These are phyloP conservation scores for Heliocidaris tuberculata DNA, from an alignment of 35 echinoderm and acorn worm species.

Conservation along the genomic window DNA sequence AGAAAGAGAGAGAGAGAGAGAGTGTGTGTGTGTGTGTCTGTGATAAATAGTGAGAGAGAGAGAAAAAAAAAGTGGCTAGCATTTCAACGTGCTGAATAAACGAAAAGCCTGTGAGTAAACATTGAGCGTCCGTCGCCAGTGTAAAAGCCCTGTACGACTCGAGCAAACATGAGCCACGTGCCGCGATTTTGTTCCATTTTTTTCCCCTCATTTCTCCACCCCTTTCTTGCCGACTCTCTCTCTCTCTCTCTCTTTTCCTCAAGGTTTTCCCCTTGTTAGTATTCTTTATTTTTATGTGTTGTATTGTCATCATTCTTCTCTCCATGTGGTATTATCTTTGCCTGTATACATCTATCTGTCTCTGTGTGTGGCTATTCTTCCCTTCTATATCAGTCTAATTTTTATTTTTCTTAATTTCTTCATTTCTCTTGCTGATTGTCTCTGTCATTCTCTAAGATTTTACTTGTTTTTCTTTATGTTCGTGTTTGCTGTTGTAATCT, in stretches of 20 bases:
- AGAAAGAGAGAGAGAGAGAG: not conserved
- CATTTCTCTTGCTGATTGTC: not conserved
- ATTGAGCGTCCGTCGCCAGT: slow-evolving; percentile 24
- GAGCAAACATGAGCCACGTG: slow-evolving; percentile 24
- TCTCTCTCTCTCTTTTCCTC: not conserved
- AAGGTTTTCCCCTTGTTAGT: not conserved
- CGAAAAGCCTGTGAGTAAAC: slow-evolving; percentile 15
- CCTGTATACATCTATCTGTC: not conserved
- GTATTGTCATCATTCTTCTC: not conserved
- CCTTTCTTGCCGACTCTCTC: not conserved
- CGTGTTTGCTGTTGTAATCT: too few species aligned
- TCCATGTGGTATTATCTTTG: not conserved
- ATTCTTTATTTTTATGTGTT: not conserved
- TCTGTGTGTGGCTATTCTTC: not conserved
- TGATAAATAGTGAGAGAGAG: not conserved
- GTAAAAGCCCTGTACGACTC: not conserved
- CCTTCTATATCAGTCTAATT: not conserved
- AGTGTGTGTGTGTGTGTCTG: not conserved
- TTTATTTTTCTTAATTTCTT: not conserved
- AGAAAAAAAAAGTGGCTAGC: not conserved
- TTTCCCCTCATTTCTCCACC: not conserved
- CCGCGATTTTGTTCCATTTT: not conserved
- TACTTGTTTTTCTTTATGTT: too few species aligned
- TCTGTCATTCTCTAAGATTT: too few species aligned
- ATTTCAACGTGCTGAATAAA: slow-evolving; percentile 44